phyloP scores from a whole-genome alignment of 2,797 vertebrate species.

The Jordanella pulchra region DNA sequence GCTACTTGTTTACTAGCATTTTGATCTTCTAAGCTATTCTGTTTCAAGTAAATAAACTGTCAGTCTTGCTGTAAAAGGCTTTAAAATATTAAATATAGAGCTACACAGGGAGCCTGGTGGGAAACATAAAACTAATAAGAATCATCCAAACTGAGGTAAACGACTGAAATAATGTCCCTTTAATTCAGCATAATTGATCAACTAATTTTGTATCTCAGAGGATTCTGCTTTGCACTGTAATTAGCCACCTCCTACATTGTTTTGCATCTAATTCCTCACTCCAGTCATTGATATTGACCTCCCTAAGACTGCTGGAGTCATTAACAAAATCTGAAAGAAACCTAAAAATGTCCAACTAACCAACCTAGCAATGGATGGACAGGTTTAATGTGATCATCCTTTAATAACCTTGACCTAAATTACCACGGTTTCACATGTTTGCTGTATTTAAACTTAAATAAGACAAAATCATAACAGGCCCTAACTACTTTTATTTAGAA shows the following conservation, averaged over 20 bases:
- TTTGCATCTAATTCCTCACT: constrained; percentile 37
- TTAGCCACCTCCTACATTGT: constrained; percentile 50
- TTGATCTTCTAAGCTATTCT: constrained; percentile 1
- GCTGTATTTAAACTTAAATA: too few species aligned
- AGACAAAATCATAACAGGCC: too few species aligned
- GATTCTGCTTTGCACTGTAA: constrained; percentile 35
- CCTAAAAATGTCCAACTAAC: too few species aligned
- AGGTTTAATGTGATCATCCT: too few species aligned
- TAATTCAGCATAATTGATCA: constrained; percentile 46
- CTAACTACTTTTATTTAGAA: too few species aligned
- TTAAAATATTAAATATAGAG: constrained; percentile 18
- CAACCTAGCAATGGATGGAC: too few species aligned
- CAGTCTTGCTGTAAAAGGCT: neutral
- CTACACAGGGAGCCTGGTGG: constrained; percentile 1
- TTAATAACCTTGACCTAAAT: too few species aligned
- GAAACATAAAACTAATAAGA: constrained; percentile 29
- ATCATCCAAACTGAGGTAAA: constrained; percentile 13
- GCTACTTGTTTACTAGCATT: neutral
- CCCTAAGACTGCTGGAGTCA: constrained; percentile 34
- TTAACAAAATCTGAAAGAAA: too few species aligned
- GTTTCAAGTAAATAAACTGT: neutral
- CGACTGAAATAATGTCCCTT: constrained; percentile 14
- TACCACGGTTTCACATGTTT: too few species aligned
- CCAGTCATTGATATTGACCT: constrained; percentile 39
- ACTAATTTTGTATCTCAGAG: constrained; percentile 47